These are phyloP conservation scores for Emys orbicularis DNA, from an alignment of 2,797 vertebrate genomes.

Conservation along the genomic window DNA sequence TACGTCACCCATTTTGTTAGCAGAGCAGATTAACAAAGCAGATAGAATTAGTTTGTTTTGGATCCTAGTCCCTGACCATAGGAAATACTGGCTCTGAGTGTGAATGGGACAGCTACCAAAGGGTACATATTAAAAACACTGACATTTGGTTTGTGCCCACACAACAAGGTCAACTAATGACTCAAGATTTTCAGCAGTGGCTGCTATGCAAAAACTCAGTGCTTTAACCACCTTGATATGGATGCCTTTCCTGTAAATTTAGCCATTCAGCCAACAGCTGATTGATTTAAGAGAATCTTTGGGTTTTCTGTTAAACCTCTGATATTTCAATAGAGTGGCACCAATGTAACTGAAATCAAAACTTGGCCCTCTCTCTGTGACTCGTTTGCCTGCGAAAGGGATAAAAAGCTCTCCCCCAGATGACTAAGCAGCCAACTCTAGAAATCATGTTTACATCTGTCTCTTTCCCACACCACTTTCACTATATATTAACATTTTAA, in stretches of 20 bases:
- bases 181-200: background rate
- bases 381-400: background rate
- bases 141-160: background rate
- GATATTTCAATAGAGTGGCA: background rate
- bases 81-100: no score
- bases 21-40: no score
- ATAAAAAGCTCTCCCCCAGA: background rate
- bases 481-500: background rate
- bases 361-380: background rate
- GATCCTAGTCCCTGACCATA: no score
- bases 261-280: slow-evolving; percentile 10
- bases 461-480: background rate
- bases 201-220: background rate
- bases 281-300: background rate
- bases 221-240: background rate
- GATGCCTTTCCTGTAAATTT: background rate
- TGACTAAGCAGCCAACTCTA: background rate
- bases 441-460: background rate
- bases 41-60: no score
- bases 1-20: no score
- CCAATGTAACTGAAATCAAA: background rate
- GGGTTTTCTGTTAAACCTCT: background rate
- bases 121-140: background rate
- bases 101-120: background rate
- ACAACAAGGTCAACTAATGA: background rate